A percentile compares a stretch with the other conserved stretches of the same genome.
Evolutionary conservation across 2,888 invertebrate species (phyloP).

Genomic region (Heliconius cydno): DNA sequence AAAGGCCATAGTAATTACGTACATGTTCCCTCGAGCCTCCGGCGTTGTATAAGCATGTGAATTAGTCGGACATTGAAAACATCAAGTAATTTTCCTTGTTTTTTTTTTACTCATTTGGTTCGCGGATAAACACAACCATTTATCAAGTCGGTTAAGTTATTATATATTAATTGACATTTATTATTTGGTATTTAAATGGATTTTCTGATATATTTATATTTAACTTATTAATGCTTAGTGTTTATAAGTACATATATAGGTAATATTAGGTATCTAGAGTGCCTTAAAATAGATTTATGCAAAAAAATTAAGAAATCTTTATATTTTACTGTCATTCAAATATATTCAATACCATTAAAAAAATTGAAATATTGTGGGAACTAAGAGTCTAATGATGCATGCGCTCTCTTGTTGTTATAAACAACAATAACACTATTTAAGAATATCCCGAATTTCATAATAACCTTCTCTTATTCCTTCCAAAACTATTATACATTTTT

Average conservation of each 20-base stretch:
- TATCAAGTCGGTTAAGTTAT: constrained; percentile 27
- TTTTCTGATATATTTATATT: neutral
- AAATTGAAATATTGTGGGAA: constrained; percentile 67
- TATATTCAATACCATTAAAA: constrained; percentile 21
- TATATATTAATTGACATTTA: constrained; percentile 10
- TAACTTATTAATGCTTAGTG: neutral
- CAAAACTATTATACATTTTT: constrained; percentile 66
- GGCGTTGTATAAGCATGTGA: constrained; percentile 50
- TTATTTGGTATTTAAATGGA: neutral
- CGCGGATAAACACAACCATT: constrained; percentile 23
- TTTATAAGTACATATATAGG: neutral
- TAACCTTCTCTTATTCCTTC: constrained; percentile 49
- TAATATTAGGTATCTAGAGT: too few species aligned
- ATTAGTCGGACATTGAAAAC: constrained; percentile 45
- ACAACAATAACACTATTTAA: constrained; percentile 64
- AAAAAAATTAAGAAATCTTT: neutral
- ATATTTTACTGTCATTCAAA: neutral
- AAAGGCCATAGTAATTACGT: constrained; percentile 61
- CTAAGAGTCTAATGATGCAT: constrained; percentile 70
- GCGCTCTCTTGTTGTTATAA: constrained; percentile 57
- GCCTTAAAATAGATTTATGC: neutral
- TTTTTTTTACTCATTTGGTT: constrained; percentile 36
- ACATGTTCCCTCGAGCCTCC: constrained; percentile 61
- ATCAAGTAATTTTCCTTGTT: constrained; percentile 39
- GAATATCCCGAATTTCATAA: constrained; percentile 57